phyloP scores from a whole-genome alignment of 64 coral and sea anemone species.

The Porites lutea region DNA sequence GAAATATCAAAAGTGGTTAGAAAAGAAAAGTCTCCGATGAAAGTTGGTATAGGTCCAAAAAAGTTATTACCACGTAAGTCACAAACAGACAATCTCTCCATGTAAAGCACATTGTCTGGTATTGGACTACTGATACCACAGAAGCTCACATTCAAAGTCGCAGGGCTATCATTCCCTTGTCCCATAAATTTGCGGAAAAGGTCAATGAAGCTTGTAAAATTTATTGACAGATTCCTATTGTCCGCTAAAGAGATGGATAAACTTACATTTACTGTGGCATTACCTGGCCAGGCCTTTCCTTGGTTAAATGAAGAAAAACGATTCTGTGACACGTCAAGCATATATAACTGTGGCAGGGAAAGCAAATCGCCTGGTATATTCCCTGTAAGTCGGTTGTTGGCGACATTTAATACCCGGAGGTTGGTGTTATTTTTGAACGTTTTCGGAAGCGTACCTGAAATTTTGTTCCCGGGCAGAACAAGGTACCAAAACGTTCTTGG shows the following conservation, averaged over 20 bases:
- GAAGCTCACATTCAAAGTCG: conserved; percentile 55
- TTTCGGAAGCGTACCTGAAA: background rate
- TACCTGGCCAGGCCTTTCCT: conserved; percentile 23
- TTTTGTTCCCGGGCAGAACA: conserved; percentile 16
- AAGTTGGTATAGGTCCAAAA: conserved; percentile 22
- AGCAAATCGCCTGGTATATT: conserved; percentile 29
- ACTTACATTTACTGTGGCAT: background rate
- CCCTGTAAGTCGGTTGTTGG: conserved; percentile 30
- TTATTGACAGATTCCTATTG: conserved; percentile 54
- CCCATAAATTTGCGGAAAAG: background rate
- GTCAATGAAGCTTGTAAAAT: conserved; percentile 30
- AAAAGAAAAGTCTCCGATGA: conserved; percentile 15
- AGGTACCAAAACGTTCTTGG: background rate
- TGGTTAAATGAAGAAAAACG: conserved; percentile 26
- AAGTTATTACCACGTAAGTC: conserved; percentile 55
- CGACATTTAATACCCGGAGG: background rate
- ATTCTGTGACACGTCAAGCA: conserved; percentile 61
- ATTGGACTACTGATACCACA: conserved; percentile 45
- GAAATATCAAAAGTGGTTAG: conserved; percentile 37
- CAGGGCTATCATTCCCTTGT: background rate
- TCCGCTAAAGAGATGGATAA: conserved; percentile 38
- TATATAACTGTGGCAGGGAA: background rate
- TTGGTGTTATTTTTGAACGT: background rate
- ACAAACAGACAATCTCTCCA: conserved; percentile 13
- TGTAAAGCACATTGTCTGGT: background rate